phyloP scores from a whole-genome alignment of 2,888 invertebrate genomes.

The Tanypteryx hageni region DNA sequence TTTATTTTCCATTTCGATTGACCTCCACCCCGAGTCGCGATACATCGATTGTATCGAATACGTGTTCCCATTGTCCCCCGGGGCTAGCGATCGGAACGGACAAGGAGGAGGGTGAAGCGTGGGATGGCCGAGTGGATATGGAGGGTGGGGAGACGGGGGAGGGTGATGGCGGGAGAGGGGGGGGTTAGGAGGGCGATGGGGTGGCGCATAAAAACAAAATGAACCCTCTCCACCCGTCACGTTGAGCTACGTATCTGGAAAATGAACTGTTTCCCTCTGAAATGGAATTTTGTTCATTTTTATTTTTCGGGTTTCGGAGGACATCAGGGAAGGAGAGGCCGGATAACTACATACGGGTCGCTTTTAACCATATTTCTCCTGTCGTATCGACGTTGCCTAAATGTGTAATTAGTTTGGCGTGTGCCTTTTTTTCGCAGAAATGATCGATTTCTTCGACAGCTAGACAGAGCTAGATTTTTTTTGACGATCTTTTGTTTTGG shows the following conservation, averaged over 20 bases:
- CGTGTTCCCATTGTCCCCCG: conserved; percentile 16
- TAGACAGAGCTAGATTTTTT: too few relatives aligned
- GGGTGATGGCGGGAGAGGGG: background rate
- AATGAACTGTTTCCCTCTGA: conserved; percentile 15
- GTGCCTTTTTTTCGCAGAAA: background rate
- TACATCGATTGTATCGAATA: conserved; percentile 36
- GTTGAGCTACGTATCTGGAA: conserved; percentile 42
- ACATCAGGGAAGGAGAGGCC: too few relatives aligned
- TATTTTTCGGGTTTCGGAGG: background rate
- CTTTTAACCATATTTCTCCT: conserved; percentile 10
- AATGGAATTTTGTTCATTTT: background rate
- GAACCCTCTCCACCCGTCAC: conserved; percentile 6
- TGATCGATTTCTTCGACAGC: background rate
- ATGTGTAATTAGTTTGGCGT: background rate
- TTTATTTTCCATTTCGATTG: conserved; percentile 43
- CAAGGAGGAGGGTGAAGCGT: background rate
- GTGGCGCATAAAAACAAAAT: background rate
- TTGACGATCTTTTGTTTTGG: too few relatives aligned
- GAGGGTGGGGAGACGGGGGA: too few relatives aligned
- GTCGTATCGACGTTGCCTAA: background rate
- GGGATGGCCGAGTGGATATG: too few relatives aligned
- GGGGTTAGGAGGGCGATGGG: background rate
- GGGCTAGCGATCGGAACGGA: background rate
- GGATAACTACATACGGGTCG: background rate
- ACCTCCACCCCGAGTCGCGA: conserved; percentile 21